phyloP scores from a whole-genome alignment of 2,113 vertebrate species.

The Paratilapia polleni region DNA sequence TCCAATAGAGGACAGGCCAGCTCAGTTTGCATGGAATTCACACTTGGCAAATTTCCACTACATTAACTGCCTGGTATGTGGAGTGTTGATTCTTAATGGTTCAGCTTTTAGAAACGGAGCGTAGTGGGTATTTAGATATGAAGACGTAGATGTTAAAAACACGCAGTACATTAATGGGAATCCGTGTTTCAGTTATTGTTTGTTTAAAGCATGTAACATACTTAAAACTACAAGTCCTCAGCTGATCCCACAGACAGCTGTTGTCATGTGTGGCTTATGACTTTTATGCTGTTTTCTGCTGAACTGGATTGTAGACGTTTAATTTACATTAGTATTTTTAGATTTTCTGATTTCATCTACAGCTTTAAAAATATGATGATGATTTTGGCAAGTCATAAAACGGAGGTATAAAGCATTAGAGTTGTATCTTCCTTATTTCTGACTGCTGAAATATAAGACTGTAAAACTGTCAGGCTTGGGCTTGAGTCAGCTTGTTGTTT shows the following conservation, averaged over 20 bases:
- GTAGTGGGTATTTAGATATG: constrained; percentile 28
- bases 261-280: background rate
- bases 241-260: constrained; percentile 4
- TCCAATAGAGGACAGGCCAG: constrained; percentile 28
- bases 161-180: background rate
- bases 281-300: constrained; percentile 12
- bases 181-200: constrained; percentile 10
- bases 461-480: constrained; percentile 55
- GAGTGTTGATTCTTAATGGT: constrained; percentile 52
- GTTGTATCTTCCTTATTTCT: constrained; percentile 49
- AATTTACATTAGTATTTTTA: constrained; percentile 3
- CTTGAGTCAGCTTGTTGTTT: constrained; percentile 50
- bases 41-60: constrained; percentile 67
- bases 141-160: constrained; percentile 36
- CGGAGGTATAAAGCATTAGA: constrained; percentile 62
- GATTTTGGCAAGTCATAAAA: constrained; percentile 54
- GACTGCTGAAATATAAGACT: constrained; percentile 60
- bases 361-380: constrained; percentile 43
- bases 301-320: background rate
- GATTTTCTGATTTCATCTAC: background rate
- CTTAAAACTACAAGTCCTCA: background rate
- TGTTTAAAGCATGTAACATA: constrained; percentile 9
- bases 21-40: constrained; percentile 63
- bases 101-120: constrained; percentile 44
- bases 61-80: constrained; percentile 60